Base-by-base conservation (phyloP, 2,888 invertebrate genomes). In the Eristalis intricaria region DNA sequence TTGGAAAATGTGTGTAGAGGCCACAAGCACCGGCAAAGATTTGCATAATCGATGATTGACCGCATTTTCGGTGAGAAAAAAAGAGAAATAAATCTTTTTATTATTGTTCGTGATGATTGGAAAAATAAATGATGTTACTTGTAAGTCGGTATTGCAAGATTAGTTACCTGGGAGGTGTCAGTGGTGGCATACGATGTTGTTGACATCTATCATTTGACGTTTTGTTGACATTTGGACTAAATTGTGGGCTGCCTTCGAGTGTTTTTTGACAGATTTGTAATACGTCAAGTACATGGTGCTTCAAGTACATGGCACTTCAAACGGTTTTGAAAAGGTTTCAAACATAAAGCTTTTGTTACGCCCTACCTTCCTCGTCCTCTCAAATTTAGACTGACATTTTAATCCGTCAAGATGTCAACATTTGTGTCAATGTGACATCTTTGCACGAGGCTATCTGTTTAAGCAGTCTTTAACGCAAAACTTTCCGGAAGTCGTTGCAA, bases 31-130 rank as follows among this genome's bases (percentile, higher is more conserved):
- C 63, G 73, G 43, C 43, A 32, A 73, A 63, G 73, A 74, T 74
- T 74, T 74, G 74, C 74, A 74, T 74, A 74, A 74, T 74, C 74
- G 56, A n/a, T 74, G 23, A 43, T 38, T 73, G 73, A 73, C 73
- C 73, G 63, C 61, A 73, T 73, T 73, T 73, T 63, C 32, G 38
- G 22, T 43, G 8, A 19, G n/a, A 43, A n/a, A 43, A 43, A 43
- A 50, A 50, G 8, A 50, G 19, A 50, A 50, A 50, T 19, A 43
- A 26, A 43, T 19, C 32, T 32, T 63, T n/a, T 73, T 61, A n/a
- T 61, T 35, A n/a, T 29, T 10, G 5, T 43, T 63, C 13, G 4
- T 43, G 29, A 4, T 63, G 63, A 73, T 50, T 43, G 63, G 22
- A 50, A 43, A 43, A 50, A 8, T 19, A 50, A 50, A 50, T 50